Evolutionary conservation across 2,888 invertebrate genomes (phyloP), one percentile per base, ranked within the genome.

Genomic region (Hydriomena furcata): DNA sequence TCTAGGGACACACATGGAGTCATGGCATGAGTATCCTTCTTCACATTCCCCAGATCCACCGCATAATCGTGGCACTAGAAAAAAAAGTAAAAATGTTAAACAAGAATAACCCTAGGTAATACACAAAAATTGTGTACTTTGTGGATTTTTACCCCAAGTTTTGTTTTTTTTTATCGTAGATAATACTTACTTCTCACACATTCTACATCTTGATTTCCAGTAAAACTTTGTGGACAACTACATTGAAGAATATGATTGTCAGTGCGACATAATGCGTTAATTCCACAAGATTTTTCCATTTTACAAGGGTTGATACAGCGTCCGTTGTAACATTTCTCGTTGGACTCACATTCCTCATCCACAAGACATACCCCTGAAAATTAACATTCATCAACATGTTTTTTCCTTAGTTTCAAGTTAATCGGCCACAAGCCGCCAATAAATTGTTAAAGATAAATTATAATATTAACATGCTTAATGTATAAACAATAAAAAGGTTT

Each of bases 241-340:
- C 98, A 98, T 70, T 94, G 93, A 68, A 95, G 94, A 7, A 93
- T 85, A 72, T 97, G 96, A 67, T 93, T 93, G 30, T 91, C 89
- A 7, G 94, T 93, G 34, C 90, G 87, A 66, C 97, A 97, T 51
- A 94, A 82, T 8, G 96, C 95, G 76, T 97, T 97, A 71, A 97
- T 92, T 38, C 97, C 97, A 76, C 97, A 97, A 0, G 95, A 92
- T 66, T 93, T 93, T 66, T 94, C 92, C 65, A 94, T 85, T 63
- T 93, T 92, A 73, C 97, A 97, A 10, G 96, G 95, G 81, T 96
- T 93, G 30, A 94, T 82, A 74, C 97, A 97, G 79, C 96, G 96
- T 0, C 96, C 96, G 71, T 94, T 94, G 42, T 94, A 87, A 72
- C 97, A 98, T 68, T 95, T 93, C 76, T 97, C 96, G n/a, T 92